These are phyloP conservation scores for Ptychochromis oligacanthus DNA, from an alignment of 2,113 vertebrate species.

Conservation along the genomic window DNA sequence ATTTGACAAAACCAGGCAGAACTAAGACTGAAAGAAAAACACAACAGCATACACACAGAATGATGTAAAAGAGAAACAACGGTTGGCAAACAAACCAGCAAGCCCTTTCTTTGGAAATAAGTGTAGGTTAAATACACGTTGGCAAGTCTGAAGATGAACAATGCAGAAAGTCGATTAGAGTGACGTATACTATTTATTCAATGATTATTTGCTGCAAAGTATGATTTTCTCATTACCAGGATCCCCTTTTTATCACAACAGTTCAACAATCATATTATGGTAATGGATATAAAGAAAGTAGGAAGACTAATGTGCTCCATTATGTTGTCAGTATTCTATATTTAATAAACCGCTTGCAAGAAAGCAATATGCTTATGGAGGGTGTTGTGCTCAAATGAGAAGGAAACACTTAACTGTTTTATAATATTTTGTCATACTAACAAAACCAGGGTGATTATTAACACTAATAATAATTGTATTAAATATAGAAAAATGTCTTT, in stretches of 20 bases:
- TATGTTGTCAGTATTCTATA: conserved; percentile 19
- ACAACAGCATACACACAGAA: not conserved
- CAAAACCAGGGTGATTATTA: not conserved
- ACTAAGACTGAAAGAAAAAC: not conserved
- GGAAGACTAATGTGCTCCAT: conserved; percentile 29
- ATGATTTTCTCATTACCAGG: conserved; percentile 45
- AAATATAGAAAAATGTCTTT: conserved; percentile 5
- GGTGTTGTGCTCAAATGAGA: conserved; percentile 10
- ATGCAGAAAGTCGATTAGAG: conserved; percentile 31
- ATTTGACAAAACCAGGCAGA: conserved; percentile 30
- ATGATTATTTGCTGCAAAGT: conserved; percentile 20
- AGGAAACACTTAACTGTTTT: not conserved
- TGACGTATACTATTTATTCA: conserved; percentile 6
- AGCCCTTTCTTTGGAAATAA: conserved; percentile 5
- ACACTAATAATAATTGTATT: not conserved
- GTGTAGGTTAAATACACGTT: conserved; percentile 27
- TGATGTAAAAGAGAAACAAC: not conserved
- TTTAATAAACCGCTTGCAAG: conserved; percentile 23
- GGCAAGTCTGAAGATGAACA: conserved; percentile 20
- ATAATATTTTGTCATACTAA: not conserved
- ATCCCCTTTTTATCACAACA: conserved; percentile 47
- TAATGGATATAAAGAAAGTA: conserved; percentile 27
- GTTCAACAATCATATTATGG: conserved; percentile 37
- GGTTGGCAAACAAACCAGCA: conserved; percentile 9
- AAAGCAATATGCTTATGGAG: not conserved